These are phyloP conservation scores for Rhizoglyphus robini DNA, from an alignment of 1,140 invertebrate genomes.

Conservation along the genomic window DNA sequence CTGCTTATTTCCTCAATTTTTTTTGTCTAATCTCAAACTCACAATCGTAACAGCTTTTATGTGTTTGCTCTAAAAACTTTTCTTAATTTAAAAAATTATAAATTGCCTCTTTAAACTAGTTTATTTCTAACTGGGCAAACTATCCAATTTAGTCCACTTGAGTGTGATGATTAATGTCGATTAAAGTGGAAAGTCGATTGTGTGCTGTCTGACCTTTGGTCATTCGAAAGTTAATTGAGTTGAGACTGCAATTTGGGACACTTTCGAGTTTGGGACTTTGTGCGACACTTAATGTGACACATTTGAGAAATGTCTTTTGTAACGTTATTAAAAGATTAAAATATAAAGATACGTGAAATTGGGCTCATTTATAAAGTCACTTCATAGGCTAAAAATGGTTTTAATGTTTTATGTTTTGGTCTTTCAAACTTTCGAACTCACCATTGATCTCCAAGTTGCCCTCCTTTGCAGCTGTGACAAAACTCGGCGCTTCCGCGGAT, in stretches of 20 bases:
- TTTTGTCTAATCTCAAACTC: not conserved
- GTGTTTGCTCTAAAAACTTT: not conserved
- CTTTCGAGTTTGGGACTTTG: not conserved
- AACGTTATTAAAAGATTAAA: not conserved
- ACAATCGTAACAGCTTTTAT: not conserved
- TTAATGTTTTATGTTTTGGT: not conserved
- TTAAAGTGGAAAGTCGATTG: not conserved
- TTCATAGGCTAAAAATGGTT: not conserved
- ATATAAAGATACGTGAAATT: not conserved
- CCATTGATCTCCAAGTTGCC: conserved; percentile 58
- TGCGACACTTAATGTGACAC: not conserved
- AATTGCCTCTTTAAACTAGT: not conserved
- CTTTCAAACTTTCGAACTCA: conserved; percentile 30
- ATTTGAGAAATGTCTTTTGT: not conserved
- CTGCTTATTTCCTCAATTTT: too few relatives aligned
- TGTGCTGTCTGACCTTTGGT: too few relatives aligned
- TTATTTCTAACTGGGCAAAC: not conserved
- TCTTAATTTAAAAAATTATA: not conserved
- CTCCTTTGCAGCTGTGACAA: conserved; percentile 57
- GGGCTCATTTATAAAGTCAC: not conserved
- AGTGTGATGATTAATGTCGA: not conserved
- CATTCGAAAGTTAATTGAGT: too few relatives aligned
- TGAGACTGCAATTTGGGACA: not conserved
- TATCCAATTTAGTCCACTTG: not conserved
- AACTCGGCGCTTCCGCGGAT: conserved; percentile 66